Evolutionary conservation across 2,888 invertebrate genomes (phyloP).

Genomic region (Neria commutata): DNA sequence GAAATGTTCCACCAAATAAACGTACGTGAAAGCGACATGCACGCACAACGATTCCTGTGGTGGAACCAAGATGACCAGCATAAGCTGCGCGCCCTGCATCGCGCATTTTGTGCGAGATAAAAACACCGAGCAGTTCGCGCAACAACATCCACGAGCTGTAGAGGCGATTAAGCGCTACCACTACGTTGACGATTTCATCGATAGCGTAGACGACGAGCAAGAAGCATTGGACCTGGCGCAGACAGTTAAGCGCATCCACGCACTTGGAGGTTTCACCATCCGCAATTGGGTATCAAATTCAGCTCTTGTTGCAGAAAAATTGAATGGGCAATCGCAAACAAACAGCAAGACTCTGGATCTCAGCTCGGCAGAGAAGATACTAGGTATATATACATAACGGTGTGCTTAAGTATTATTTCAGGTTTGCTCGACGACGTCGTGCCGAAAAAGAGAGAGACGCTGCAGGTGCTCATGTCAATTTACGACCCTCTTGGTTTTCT

Average conservation of each 20-base stretch:
- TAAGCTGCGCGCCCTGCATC: conserved; percentile 24
- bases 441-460: conserved; percentile 19
- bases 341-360: too few relatives aligned
- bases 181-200: too few relatives aligned
- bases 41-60: too few relatives aligned
- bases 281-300: too few relatives aligned
- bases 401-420: conserved; percentile 5
- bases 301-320: background rate
- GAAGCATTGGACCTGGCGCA: too few relatives aligned
- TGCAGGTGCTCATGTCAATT: conserved; percentile 19
- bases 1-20: too few relatives aligned
- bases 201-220: too few relatives aligned
- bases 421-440: conserved; percentile 5
- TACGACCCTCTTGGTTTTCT: conserved; percentile 18
- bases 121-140: conserved; percentile 18
- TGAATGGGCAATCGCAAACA: background rate
- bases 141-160: too few relatives aligned
- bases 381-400: conserved; percentile 10
- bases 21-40: too few relatives aligned
- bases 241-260: too few relatives aligned
- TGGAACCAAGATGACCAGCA: conserved; percentile 29
- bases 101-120: conserved; percentile 22
- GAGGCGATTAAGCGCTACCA: too few relatives aligned
- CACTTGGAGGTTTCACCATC: conserved; percentile 10
- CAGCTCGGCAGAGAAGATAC: too few relatives aligned